These are phyloP conservation scores for Parthenolecanium corni DNA, from an alignment of 2,888 invertebrate species.

Conservation along the genomic window DNA sequence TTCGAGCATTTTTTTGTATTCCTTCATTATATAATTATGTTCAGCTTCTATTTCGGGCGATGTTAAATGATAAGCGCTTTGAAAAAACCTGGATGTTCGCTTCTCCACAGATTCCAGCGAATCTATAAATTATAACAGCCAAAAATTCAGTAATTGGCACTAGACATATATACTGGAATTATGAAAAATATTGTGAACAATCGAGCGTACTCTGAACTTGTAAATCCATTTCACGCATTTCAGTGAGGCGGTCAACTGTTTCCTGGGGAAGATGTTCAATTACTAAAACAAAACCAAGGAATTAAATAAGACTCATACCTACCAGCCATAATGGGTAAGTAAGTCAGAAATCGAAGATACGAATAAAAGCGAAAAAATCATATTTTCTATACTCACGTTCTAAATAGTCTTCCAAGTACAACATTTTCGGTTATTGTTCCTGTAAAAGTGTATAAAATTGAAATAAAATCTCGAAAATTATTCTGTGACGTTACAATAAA, in stretches of 20 bases:
- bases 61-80: constrained; percentile 65
- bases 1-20: constrained; percentile 82
- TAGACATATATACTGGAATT: too few species aligned
- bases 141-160: too few species aligned
- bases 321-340: too few species aligned
- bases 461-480: too few species aligned
- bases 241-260: constrained; percentile 87
- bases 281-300: constrained; percentile 58
- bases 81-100: constrained; percentile 73
- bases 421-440: constrained; percentile 46
- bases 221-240: constrained; percentile 96
- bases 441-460: too few species aligned
- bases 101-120: constrained; percentile 87
- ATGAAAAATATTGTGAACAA: not conserved
- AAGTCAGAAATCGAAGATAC: too few species aligned
- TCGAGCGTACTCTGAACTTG: constrained; percentile 77
- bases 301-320: too few species aligned
- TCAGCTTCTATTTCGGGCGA: constrained; percentile 66
- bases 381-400: constrained; percentile 44
- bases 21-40: constrained; percentile 68
- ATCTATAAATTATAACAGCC: too few species aligned
- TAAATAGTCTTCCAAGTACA: constrained; percentile 95
- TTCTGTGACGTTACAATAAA: too few species aligned
- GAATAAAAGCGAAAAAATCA: constrained; percentile 24
- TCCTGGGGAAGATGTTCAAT: constrained; percentile 98